A percentile compares a stretch with the other conserved stretches of the same genome.
Conservation (phyloP, 1,140 invertebrate genomes). For the Drusus annulatus region DNA sequence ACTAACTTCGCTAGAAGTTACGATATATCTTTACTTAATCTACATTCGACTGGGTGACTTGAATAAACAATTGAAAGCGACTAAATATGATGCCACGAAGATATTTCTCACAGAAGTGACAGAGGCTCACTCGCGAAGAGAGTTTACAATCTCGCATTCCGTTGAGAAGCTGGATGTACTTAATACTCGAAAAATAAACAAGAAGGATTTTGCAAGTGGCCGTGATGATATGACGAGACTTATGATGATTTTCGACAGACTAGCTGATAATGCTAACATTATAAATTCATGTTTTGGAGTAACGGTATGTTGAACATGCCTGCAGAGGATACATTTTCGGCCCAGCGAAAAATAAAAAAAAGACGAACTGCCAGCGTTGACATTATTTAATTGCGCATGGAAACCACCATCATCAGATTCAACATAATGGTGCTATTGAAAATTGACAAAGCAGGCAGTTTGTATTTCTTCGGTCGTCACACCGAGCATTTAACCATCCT, state of each 20-base stretch:
- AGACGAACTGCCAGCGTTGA: too few relatives aligned
- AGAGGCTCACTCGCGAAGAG: background rate
- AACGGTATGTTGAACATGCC: conserved; percentile 2
- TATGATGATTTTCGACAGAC: conserved; percentile 42
- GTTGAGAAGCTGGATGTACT: too few relatives aligned
- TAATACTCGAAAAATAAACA: background rate
- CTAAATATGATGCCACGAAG: background rate
- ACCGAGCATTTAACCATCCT: too few relatives aligned
- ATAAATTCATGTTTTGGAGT: conserved; percentile 37
- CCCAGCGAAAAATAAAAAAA: too few relatives aligned
- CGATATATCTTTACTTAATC: background rate
- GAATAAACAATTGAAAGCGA: background rate
- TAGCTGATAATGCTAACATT: conserved; percentile 40
- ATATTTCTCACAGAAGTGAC: background rate
- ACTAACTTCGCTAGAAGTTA: background rate
- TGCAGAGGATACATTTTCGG: too few relatives aligned
- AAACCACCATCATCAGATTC: too few relatives aligned
- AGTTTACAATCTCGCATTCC: background rate
- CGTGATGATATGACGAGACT: background rate
- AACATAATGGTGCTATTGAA: too few relatives aligned
- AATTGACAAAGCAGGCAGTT: too few relatives aligned
- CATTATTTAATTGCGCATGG: too few relatives aligned
- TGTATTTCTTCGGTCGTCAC: too few relatives aligned
- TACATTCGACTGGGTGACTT: background rate
- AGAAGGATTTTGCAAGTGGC: background rate